Percentiles rank a stretch among this genome's conserved stretches.
Conservation (phyloP, 2,797 vertebrate species). For the Enteromius unitaeniatus region DNA sequence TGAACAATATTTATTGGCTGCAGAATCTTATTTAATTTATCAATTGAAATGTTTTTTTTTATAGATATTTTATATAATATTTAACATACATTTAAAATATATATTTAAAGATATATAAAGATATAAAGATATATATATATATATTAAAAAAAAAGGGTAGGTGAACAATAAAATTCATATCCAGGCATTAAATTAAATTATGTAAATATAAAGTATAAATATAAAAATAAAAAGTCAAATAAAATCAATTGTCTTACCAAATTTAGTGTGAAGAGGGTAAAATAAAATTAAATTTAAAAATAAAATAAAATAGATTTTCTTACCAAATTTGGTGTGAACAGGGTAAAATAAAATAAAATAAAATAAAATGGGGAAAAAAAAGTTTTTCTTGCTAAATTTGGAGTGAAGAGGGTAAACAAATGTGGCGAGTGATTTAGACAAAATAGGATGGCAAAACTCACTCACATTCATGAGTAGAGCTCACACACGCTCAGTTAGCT, state of each 20-base stretch:
- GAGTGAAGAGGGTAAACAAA: no score
- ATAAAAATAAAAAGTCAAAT: background rate
- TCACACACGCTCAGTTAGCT: background rate
- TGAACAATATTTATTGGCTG: background rate
- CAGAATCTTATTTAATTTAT: background rate
- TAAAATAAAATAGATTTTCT: no score
- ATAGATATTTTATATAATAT: background rate
- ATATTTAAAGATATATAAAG: no score
- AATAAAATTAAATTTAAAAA: no score
- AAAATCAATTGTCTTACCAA: background rate
- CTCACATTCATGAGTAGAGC: conserved; percentile 10
- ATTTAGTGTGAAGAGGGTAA: background rate
- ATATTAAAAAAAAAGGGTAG: no score
- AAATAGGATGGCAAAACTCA: background rate
- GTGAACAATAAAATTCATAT: background rate
- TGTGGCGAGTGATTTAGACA: background rate
- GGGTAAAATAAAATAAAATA: background rate
- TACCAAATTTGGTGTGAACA: background rate
- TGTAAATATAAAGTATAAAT: background rate
- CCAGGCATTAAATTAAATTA: background rate
- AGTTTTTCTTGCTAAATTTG: background rate
- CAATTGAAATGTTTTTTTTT: background rate
- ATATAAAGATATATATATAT: no score
- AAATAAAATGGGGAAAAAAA: background rate
- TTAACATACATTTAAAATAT: no score